Evolutionary conservation across 2,113 vertebrate genomes (phyloP).

Genomic region (Oryctolagus cuniculus): DNA sequence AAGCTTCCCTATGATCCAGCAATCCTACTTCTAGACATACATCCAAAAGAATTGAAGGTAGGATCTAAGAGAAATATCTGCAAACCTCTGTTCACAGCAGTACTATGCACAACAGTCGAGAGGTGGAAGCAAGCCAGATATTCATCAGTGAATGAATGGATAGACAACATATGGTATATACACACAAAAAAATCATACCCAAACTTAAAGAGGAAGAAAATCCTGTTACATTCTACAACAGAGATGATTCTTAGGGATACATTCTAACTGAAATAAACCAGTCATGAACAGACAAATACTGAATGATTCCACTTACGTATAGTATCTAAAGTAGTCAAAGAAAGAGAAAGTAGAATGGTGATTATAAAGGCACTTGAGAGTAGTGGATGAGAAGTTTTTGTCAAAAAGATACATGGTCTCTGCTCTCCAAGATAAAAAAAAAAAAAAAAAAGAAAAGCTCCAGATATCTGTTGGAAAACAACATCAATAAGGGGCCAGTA

Average conservation of each 20-base stretch:
- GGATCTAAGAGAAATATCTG: constrained; percentile 13
- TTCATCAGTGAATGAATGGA: neutral
- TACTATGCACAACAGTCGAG: neutral
- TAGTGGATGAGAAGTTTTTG: neutral
- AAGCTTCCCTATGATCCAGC: neutral
- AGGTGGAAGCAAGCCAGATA: constrained; percentile 1
- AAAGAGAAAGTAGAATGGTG: neutral
- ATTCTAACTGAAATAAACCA: neutral
- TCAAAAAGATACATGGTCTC: neutral
- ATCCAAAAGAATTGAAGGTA: neutral
- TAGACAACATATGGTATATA: neutral
- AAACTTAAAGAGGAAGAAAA: neutral
- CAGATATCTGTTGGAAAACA: neutral
- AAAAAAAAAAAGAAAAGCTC: neutral
- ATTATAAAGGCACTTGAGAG: neutral
- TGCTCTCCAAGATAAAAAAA: neutral
- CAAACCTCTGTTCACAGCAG: neutral
- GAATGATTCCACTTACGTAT: neutral
- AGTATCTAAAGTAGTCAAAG: neutral
- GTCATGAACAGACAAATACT: constrained; percentile 41
- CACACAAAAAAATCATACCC: neutral
- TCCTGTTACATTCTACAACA: constrained; percentile 6
- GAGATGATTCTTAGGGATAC: neutral
- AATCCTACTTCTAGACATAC: neutral
- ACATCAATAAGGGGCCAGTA: too few relatives aligned